These are phyloP conservation scores for Lochmaea crataegi DNA, from an alignment of 2,888 invertebrate species.

Conservation along the genomic window DNA sequence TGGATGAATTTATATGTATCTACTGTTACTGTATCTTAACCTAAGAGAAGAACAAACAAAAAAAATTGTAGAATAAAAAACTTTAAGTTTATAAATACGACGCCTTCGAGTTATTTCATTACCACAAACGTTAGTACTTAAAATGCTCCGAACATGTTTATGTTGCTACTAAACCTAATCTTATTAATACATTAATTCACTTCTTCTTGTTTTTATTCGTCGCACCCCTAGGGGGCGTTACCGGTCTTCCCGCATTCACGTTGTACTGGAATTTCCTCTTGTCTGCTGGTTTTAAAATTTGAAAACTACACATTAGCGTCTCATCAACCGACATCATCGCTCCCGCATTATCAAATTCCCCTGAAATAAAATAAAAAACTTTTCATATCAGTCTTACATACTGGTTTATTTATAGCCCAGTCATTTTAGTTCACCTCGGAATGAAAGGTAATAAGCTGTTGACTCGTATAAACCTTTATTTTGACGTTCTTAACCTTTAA, in stretches of 20 bases:
- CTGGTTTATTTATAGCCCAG: too few relatives aligned
- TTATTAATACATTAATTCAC: slow-evolving; percentile 69
- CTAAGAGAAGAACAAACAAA: slow-evolving; percentile 40
- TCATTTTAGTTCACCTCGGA: too few relatives aligned
- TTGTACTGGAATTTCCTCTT: slow-evolving; percentile 97
- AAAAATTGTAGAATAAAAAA: slow-evolving; percentile 27
- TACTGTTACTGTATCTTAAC: slow-evolving; percentile 26
- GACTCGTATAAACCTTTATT: too few relatives aligned
- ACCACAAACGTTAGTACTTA: slow-evolving; percentile 47
- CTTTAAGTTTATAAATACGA: slow-evolving; percentile 33
- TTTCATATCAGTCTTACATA: too few relatives aligned
- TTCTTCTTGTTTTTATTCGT: slow-evolving; percentile 95
- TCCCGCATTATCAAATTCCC: slow-evolving; percentile 86
- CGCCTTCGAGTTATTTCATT: slow-evolving; percentile 24
- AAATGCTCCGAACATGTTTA: slow-evolving; percentile 41
- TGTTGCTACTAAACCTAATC: slow-evolving; percentile 46
- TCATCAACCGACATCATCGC: slow-evolving; percentile 99
- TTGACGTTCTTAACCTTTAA: too few relatives aligned
- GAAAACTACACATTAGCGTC: slow-evolving; percentile 99
- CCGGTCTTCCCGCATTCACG: slow-evolving; percentile 94
- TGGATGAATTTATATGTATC: slow-evolving; percentile 28
- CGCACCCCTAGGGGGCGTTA: slow-evolving; percentile 96
- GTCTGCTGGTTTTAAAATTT: slow-evolving; percentile 96
- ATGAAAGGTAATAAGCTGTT: too few relatives aligned
- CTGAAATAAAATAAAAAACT: slow-evolving; percentile 41